Conservation (phyloP, 37 sponge, comb jelly and placozoan genomes). For the Halisarca cf. caerulea region DNA sequence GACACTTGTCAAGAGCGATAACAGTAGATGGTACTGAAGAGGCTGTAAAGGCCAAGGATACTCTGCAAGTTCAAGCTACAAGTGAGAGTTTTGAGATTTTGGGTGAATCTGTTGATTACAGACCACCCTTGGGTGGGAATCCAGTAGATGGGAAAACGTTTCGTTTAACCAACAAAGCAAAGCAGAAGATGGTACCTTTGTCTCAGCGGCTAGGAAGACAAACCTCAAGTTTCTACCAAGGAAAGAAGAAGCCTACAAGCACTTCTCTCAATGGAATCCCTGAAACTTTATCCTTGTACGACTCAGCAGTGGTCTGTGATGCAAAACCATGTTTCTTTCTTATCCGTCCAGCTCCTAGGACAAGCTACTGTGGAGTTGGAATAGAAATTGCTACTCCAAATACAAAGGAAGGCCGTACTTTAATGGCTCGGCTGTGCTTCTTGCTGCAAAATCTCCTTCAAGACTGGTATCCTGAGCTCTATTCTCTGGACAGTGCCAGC, state of each 20-base stretch:
- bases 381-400: constrained; percentile 61
- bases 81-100: constrained; percentile 1
- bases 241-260: not conserved
- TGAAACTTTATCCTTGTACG: not conserved
- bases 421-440: constrained; percentile 69
- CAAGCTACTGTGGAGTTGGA: constrained; percentile 25
- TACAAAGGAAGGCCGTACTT: constrained; percentile 26
- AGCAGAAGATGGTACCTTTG: no score
- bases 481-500: constrained; percentile 27
- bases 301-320: not conserved
- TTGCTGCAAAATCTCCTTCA: constrained; percentile 55
- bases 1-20: no score
- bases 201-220: constrained; percentile 6
- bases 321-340: not conserved
- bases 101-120: not conserved
- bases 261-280: constrained; percentile 2
- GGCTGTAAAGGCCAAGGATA: no score
- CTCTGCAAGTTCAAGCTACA: not conserved
- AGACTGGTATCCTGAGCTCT: constrained; percentile 72
- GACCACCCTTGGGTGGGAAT: not conserved
- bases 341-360: not conserved
- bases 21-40: no score
- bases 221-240: not conserved
- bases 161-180: no score
- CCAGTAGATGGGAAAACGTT: no score